A percentile compares a stretch with the other conserved stretches of the same genome.
These are phyloP conservation scores for Drosophila nasuta DNA, from an alignment of 1,140 invertebrate genomes.

Conservation along the genomic window DNA sequence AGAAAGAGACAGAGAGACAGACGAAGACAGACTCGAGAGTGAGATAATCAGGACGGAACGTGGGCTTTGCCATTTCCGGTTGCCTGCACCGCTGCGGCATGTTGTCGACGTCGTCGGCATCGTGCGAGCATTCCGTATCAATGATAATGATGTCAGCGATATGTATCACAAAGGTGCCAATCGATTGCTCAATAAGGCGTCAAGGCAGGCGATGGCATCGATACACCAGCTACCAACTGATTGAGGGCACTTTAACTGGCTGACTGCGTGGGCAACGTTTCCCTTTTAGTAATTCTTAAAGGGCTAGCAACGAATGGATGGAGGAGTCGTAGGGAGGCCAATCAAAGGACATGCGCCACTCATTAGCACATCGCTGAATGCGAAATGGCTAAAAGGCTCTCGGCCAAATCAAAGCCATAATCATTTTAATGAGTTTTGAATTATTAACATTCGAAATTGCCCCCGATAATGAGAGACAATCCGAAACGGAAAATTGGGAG, in stretches of 20 bases:
- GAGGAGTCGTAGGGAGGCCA: neutral
- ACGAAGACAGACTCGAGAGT: neutral
- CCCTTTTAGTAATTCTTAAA: slow-evolving; percentile 12
- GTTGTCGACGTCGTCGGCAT: neutral
- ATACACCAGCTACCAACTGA: slow-evolving; percentile 42
- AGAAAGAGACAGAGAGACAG: neutral
- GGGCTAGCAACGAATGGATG: neutral
- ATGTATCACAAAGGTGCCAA: slow-evolving; percentile 67
- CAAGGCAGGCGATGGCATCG: slow-evolving; percentile 35
- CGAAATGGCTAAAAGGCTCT: slow-evolving; percentile 40
- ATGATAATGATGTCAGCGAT: slow-evolving; percentile 75
- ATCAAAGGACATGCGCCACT: slow-evolving; percentile 62
- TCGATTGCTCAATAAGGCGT: slow-evolving; percentile 71
- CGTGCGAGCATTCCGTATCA: slow-evolving; percentile 38
- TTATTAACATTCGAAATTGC: slow-evolving; percentile 75
- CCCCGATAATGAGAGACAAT: slow-evolving; percentile 17
- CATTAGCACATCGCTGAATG: slow-evolving; percentile 52
- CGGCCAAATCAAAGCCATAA: slow-evolving; percentile 67
- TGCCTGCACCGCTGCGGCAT: slow-evolving; percentile 21
- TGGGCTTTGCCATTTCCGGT: slow-evolving; percentile 44
- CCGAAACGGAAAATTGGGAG: neutral
- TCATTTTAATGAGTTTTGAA: slow-evolving; percentile 78
- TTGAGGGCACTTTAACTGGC: slow-evolving; percentile 18
- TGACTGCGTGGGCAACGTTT: slow-evolving; percentile 5
- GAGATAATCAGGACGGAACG: slow-evolving; percentile 64